Evolutionary conservation across 2,113 vertebrate genomes (phyloP), one percentile per base, ranked within the genome.

Genomic region (Illadopsis cleaveri): DNA sequence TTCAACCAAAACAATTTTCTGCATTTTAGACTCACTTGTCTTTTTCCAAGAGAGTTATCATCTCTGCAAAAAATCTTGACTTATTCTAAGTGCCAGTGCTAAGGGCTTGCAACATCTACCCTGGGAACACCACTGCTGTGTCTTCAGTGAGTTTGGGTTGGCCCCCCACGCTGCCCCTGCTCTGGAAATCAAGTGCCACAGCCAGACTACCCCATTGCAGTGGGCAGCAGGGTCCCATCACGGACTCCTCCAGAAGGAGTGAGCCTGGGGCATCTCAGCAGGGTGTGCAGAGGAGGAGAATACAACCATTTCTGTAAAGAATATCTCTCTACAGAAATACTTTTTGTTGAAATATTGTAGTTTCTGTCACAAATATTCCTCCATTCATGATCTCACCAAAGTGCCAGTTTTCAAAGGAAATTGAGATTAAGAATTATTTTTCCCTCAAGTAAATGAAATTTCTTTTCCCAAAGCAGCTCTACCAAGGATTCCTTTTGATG

Each of bases 231-330:
- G 68, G 68, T 44, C 79, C 31, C 64, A n/a, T 35, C 84, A 56
- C 14, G 1, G 2, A 13, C 33, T 18, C 14, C 60, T 70, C 69
- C 42, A 24, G 45, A 20, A 86, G 42, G 18, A 75, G 4, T 6
- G 1, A 68, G 37, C 18, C 60, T 27, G 9, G 23, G 10, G 9
- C 51, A 64, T 11, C 8, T 1, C 51, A n/a, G 19, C 1, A 0
- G 48, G 6, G 9, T 24, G 30, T 3, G 1, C 27, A 86, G 19
- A 68, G 8, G 27, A 71, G 27, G 10, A 48, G 28, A 85, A 62
- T 21, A 25, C 0, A 1, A 38, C 22, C 31, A 54, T 11, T 56
- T 83, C 22, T 56, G 21, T 10, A 42, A 22, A 31, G 45, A 69
- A 12, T 37, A 31, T 15, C 69, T 51, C 42, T 35, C 69, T 23